Base-by-base conservation (phyloP, 1,140 invertebrate species). In the Anoplolepis gracilipes region DNA sequence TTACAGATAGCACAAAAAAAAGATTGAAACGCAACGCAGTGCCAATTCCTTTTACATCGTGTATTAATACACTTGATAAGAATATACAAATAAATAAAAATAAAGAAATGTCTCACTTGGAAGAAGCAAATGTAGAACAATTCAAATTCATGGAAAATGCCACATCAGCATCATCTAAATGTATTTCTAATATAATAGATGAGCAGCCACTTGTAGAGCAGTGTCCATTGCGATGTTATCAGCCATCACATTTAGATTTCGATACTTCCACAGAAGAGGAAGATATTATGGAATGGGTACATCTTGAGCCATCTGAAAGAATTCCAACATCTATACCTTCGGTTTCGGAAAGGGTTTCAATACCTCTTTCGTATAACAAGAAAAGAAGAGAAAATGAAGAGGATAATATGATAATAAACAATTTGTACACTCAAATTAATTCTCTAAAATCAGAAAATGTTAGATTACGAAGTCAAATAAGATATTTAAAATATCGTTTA, bases 221-320 rank as follows among this genome's bases (percentile, higher is more conserved):
- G 19, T 8, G 5, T 33, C 7, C 19, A n/a, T 6, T 64, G 2
- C 30, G 62, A 64, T 33, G 16, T 25, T 69, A 42, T 46, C 65
- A 30, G n/a, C 65, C 65, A 69, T 25, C n/a, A 67, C 10, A 25
- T 67, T 69, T 69, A 69, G 4, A 25, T 69, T 69, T 69, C 2
- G 22, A 49, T 49, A 19, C 11, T 25, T 28, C 16, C 6, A 4
- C n/a, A 0, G 39, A 49, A 69, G 46, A 72, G 16, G 28, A 72
- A 53, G 8, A 55, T 72, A 8, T 13, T 33, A 72, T 33, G 19
- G 46, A 72, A 53, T 55, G 28, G 69, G 13, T 72, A 10, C 69
- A 55, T 53, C 7, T 72, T 19, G 69, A 72, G 10, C 46, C 69
- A 55, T 8, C 10, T 53, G 13, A 53, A n/a, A 70, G 33, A 16